These are phyloP conservation scores for Leptopilina clavipes DNA, from an alignment of 1,140 invertebrate genomes.

Conservation along the genomic window DNA sequence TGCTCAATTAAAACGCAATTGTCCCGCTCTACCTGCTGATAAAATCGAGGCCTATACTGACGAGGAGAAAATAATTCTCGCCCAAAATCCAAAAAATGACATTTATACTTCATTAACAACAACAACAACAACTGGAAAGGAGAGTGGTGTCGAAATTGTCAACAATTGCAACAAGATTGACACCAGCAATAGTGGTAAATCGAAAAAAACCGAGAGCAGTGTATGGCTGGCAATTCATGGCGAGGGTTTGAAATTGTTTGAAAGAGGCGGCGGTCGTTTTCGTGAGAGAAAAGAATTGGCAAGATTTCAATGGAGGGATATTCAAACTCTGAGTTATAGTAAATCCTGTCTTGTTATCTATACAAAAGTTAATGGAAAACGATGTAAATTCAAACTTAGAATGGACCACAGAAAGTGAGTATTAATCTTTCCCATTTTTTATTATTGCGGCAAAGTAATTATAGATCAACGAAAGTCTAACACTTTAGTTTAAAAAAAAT, in stretches of 20 bases:
- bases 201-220: slow-evolving; percentile 67
- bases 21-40: slow-evolving; percentile 41
- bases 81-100: slow-evolving; percentile 41
- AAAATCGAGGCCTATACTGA: slow-evolving; percentile 52
- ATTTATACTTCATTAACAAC: slow-evolving; percentile 37
- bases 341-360: slow-evolving; percentile 82
- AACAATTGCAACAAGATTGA: too few relatives aligned
- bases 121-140: slow-evolving; percentile 35
- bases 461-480: too few relatives aligned
- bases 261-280: slow-evolving; percentile 62
- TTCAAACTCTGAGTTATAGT: slow-evolving; percentile 84
- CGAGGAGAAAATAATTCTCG: slow-evolving; percentile 50
- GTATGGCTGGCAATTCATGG: slow-evolving; percentile 72
- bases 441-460: too few relatives aligned
- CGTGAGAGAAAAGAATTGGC: slow-evolving; percentile 67
- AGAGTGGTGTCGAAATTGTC: slow-evolving; percentile 37
- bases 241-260: slow-evolving; percentile 69
- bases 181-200: too few relatives aligned
- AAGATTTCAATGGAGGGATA: slow-evolving; percentile 80
- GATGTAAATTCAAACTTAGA: slow-evolving; percentile 83
- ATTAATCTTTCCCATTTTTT: neutral
- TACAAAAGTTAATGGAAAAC: slow-evolving; percentile 77
- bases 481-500: too few relatives aligned
- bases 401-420: slow-evolving; percentile 84
- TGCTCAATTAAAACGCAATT: slow-evolving; percentile 44